Evolutionary conservation across 1,140 invertebrate species (phyloP), one percentile per base, ranked within the genome.

Genomic region (Glossosoma conforme): DNA sequence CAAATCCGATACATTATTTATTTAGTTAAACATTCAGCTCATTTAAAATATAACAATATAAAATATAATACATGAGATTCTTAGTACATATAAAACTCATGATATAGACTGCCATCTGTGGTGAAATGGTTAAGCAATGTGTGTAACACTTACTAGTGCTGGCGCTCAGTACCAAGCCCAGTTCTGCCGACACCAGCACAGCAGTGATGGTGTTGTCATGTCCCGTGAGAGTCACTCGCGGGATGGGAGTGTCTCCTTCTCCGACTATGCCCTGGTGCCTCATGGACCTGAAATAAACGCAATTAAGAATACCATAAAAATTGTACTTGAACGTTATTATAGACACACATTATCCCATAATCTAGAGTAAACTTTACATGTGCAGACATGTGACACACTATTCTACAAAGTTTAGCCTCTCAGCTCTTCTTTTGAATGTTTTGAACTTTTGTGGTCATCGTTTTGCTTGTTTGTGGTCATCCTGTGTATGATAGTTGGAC

Each of bases 91-190:
- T 49, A 56, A 42, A 14, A 36, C 9, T 36, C 18, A 19, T 18
- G 24, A 41, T 22, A 32, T 14, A n/a, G n/a, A n/a, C n/a, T n/a
- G n/a, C n/a, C n/a, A n/a, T n/a, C n/a, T n/a, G n/a, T 32, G 3
- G 36, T n/a, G n/a, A n/a, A n/a, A n/a, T n/a, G n/a, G n/a, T n/a
- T n/a, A n/a, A 46, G 17, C 41, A n/a, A n/a, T n/a, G n/a, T n/a
- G n/a, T n/a, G n/a, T n/a, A n/a, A n/a, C 58, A 78, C 82, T 78
- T 70, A 93, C 89, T 86, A 64, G 85, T 78, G 11, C 89, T 92
- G 32, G 91, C 93, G 36, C 93, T 97, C 32, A 99, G 87, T 40
- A 99, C 95, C n/a, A 98, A 77, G 13, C 96, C 97, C 21, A 99
- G 80, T 69, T 99, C 97, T 13, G 97, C 96, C 3, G 94, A 96